phyloP scores from a whole-genome alignment of 2,797 vertebrate species.

The Brachyalestes nurse region DNA sequence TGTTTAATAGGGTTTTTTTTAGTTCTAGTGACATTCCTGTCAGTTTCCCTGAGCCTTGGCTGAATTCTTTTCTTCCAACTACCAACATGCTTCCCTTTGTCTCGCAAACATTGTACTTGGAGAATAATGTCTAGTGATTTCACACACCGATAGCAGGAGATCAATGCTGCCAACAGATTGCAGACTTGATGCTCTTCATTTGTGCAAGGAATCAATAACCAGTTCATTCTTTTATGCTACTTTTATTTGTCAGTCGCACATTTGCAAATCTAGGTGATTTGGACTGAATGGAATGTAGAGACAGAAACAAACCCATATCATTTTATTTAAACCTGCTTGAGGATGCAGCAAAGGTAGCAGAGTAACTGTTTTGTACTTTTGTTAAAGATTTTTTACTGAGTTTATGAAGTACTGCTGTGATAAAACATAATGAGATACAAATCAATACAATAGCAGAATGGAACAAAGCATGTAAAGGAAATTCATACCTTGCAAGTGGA shows the following conservation, averaged over 20 bases:
- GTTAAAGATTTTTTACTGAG: background rate
- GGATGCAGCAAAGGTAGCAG: background rate
- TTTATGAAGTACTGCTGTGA: background rate
- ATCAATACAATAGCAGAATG: background rate
- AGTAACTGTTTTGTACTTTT: background rate
- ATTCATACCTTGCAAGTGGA: constrained; percentile 94
- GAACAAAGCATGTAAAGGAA: constrained; percentile 46
- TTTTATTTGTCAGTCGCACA: background rate
- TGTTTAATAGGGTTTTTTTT: background rate
- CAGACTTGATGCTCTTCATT: background rate
- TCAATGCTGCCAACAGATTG: background rate
- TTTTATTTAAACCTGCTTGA: background rate
- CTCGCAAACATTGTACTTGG: background rate
- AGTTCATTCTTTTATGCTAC: background rate
- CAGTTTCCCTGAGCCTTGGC: background rate
- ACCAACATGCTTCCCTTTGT: background rate
- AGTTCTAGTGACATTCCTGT: background rate
- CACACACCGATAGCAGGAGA: background rate
- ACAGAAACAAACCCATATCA: background rate
- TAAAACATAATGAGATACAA: background rate
- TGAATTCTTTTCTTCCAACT: background rate
- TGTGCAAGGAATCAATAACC: background rate
- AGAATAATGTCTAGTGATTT: background rate
- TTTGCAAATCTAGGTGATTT: background rate
- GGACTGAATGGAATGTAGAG: background rate